Evolutionary conservation across 2,113 vertebrate species (phyloP).

Genomic region (Phaetusa simplex): DNA sequence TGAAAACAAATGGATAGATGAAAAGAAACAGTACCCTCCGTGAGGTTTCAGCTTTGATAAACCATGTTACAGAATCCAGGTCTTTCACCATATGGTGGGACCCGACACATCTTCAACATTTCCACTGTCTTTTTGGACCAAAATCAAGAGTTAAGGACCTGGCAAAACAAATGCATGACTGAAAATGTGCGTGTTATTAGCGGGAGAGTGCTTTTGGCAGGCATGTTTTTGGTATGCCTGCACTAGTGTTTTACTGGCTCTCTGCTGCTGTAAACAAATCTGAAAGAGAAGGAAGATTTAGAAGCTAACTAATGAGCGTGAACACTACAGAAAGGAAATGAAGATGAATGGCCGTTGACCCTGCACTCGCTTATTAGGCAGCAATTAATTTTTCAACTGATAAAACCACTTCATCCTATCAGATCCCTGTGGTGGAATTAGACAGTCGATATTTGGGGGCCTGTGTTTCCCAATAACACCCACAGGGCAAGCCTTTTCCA

Average conservation of each 20-base stretch:
- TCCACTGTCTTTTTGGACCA: background rate
- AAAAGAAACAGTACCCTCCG: background rate
- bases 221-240: background rate
- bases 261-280: conserved; percentile 10
- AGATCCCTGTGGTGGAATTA: background rate
- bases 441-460: background rate
- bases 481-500: background rate
- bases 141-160: background rate
- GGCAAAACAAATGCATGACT: background rate
- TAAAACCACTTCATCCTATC: background rate
- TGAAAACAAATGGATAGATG: background rate
- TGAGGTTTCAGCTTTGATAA: background rate
- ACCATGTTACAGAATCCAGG: background rate
- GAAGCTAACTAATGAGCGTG: background rate
- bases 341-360: background rate
- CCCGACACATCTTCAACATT: background rate
- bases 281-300: conserved; percentile 10
- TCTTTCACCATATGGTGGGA: background rate
- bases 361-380: background rate
- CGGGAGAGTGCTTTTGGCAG: background rate
- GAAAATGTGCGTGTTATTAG: background rate
- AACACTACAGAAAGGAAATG: background rate
- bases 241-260: background rate
- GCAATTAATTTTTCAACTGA: background rate
- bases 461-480: background rate